Evolutionary conservation across 2,797 vertebrate species (phyloP).

Genomic region (Mus minutoides): DNA sequence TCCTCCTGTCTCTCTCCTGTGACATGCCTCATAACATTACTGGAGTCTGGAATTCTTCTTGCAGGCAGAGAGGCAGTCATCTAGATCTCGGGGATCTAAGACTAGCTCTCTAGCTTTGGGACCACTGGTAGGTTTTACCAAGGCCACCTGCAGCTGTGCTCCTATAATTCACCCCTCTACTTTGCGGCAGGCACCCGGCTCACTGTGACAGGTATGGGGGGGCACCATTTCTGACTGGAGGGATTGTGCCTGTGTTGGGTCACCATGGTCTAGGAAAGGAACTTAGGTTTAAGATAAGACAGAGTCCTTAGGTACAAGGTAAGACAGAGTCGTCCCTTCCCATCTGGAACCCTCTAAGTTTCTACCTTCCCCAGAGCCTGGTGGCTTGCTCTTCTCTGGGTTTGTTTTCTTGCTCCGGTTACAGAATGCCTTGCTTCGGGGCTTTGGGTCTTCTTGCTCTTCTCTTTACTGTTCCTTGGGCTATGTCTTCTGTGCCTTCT

Average conservation of each 20-base stretch:
- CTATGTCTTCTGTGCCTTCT: neutral
- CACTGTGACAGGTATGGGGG: conserved; percentile 72
- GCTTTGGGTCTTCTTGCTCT: rapidly evolving
- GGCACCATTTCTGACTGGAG: neutral
- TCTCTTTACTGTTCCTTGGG: neutral
- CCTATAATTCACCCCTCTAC: neutral
- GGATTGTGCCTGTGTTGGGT: neutral
- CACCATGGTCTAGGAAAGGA: neutral
- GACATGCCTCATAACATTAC: neutral
- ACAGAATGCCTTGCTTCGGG: rapidly evolving
- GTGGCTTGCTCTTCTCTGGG: rapidly evolving
- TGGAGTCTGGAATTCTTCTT: neutral
- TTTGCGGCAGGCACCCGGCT: conserved; percentile 66
- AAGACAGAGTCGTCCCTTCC: neutral
- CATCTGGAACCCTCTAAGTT: neutral
- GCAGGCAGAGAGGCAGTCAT: neutral
- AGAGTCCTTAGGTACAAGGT: neutral
- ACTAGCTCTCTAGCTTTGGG: neutral
- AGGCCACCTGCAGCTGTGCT: conserved; percentile 1
- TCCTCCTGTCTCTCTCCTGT: neutral
- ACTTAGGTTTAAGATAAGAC: neutral
- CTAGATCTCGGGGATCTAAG: rapidly evolving
- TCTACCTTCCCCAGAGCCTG: rapidly evolving
- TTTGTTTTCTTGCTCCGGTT: rapidly evolving
- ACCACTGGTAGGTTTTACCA: neutral